A percentile compares a stretch with the other conserved stretches of the same genome.
Conservation (phyloP, 2,888 invertebrate genomes). For the Amphimallon solstitiale region DNA sequence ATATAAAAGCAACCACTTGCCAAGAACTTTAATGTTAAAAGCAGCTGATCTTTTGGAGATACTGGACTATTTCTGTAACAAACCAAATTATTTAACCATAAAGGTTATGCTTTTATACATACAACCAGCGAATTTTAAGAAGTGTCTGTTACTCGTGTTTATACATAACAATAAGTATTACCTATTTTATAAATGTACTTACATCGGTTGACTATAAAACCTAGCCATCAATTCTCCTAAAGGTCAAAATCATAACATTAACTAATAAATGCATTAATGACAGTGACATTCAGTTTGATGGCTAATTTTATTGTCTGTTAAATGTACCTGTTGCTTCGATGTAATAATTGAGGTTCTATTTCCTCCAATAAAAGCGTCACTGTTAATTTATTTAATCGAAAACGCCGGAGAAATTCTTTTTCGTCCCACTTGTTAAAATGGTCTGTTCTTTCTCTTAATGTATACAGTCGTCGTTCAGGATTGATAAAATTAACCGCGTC, state of each 20-base stretch:
- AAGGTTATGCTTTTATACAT: too few species aligned
- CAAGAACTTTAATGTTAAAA: constrained; percentile 29
- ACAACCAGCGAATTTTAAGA: too few species aligned
- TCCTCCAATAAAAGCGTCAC: neutral
- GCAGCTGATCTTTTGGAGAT: constrained; percentile 15
- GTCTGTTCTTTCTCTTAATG: neutral
- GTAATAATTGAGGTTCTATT: neutral
- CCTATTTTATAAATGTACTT: too few species aligned
- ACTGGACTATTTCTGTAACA: neutral
- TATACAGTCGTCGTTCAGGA: too few species aligned
- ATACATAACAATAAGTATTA: too few species aligned
- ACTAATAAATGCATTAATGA: too few species aligned
- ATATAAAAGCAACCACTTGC: constrained; percentile 14
- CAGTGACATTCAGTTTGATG: too few species aligned
- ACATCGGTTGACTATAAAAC: too few species aligned
- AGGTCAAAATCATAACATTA: too few species aligned
- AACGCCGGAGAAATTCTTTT: constrained; percentile 3
- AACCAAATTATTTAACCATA: neutral
- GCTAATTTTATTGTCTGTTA: neutral
- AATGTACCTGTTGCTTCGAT: neutral
- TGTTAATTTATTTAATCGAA: neutral
- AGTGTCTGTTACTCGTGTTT: too few species aligned
- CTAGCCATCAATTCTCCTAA: too few species aligned
- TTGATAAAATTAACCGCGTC: too few species aligned
- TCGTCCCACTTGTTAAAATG: neutral